These are phyloP conservation scores for Pemphigus obesinymphae DNA, from an alignment of 1,140 invertebrate genomes.

Conservation along the genomic window DNA sequence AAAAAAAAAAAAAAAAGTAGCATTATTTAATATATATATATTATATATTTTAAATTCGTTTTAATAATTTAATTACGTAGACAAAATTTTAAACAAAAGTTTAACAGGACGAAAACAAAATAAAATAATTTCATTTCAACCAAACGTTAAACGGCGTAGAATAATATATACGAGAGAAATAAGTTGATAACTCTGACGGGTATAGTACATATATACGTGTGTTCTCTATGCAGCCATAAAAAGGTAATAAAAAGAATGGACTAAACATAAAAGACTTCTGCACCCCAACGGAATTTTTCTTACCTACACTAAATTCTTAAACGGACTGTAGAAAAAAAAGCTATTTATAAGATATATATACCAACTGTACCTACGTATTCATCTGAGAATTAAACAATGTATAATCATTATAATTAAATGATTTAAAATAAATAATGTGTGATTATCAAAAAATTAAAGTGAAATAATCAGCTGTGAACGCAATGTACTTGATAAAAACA, in stretches of 20 bases:
- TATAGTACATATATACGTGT: background rate
- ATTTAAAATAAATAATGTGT: no score
- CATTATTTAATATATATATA: background rate
- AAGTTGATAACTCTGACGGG: constrained; percentile 8
- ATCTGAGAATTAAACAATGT: background rate
- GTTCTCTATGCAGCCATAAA: constrained; percentile 24
- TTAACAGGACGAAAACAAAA: background rate
- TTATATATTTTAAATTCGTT: no score
- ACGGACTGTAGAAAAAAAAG: background rate
- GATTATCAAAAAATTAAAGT: no score
- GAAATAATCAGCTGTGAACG: no score
- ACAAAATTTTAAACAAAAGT: no score
- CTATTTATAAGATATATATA: background rate
- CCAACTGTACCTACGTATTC: background rate
- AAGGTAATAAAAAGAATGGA: constrained; percentile 16
- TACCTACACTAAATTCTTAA: constrained; percentile 18
- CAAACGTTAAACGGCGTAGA: background rate
- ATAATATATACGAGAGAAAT: constrained; percentile 10
- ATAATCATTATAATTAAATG: no score
- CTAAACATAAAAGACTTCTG: constrained; percentile 10
- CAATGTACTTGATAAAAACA: no score
- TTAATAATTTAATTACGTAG: no score
- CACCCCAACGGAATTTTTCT: background rate
- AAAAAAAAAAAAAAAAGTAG: no score
- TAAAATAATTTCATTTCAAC: background rate